phyloP scores from a whole-genome alignment of 2,888 invertebrate species.

The Brachynemurus nebulosus region DNA sequence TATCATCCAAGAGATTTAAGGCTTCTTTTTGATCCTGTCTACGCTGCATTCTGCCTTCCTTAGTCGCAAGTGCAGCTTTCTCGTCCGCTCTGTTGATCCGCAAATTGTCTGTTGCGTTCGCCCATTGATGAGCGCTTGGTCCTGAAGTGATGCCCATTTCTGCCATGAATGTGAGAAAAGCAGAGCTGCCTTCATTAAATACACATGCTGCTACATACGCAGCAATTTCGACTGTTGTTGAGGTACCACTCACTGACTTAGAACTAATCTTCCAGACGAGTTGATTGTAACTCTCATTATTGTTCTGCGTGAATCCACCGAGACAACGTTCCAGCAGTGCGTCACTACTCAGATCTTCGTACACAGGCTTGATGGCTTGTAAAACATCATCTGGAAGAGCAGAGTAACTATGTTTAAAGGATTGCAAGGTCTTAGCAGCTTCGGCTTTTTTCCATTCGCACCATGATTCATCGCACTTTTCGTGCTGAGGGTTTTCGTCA shows the following conservation, averaged over 20 bases:
- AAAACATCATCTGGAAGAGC: slow-evolving; percentile 16
- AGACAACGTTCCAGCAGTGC: slow-evolving; percentile 21
- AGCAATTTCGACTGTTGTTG: slow-evolving; percentile 13
- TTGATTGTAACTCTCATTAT: slow-evolving; percentile 24
- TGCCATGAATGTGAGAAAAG: slow-evolving; percentile 11
- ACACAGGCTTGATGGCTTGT: slow-evolving; percentile 21
- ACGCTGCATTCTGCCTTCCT: neutral
- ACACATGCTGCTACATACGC: slow-evolving; percentile 11
- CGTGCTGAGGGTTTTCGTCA: too few relatives aligned
- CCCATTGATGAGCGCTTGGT: neutral
- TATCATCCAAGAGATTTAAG: neutral
- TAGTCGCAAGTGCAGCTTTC: neutral
- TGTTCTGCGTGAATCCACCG: slow-evolving; percentile 25
- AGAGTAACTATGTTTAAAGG: slow-evolving; percentile 13
- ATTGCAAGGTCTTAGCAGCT: slow-evolving; percentile 11
- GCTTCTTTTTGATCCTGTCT: neutral
- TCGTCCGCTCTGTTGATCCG: neutral
- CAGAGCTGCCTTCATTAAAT: slow-evolving; percentile 15
- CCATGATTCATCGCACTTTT: too few relatives aligned
- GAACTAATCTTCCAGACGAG: slow-evolving; percentile 22
- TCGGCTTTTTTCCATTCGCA: slow-evolving; percentile 16
- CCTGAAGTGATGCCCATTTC: slow-evolving; percentile 10
- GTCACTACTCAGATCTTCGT: slow-evolving; percentile 23
- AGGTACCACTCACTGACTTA: slow-evolving; percentile 11
- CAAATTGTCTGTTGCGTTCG: neutral